Base-by-base conservation (phyloP, 2,797 vertebrate species). In the Helarctos malayanus region DNA sequence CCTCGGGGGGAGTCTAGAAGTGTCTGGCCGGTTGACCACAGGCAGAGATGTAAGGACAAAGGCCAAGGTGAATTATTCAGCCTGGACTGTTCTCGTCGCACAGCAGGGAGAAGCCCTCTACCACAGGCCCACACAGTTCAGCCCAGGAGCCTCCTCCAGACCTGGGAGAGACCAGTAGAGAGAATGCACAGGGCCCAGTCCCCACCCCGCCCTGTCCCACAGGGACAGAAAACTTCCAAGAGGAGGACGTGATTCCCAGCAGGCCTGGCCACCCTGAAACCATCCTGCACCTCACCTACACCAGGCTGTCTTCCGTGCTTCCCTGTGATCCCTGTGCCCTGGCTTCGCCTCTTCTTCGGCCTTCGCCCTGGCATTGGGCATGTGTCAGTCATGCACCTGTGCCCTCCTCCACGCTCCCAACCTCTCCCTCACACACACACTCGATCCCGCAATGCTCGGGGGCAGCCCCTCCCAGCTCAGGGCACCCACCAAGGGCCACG, bases 251-350 rank as follows among this genome's bases (percentile, higher is more conserved):
- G 13, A 19, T 41, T 75, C 21, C 10, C 1, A 9, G 21, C 90
- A 49, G 47, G 11, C 19, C 5, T 56, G 41, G 35, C 41, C 75
- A 86, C 14, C 23, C 23, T 32, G 78, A 54, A 78, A 29, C 38
- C 59, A 1, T 8, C 59, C 69, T 52, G 41, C n/a, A 27, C 10
- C 38, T 57, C 54, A 25, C 18, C 18, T 5, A 35, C 10, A 25
- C 14, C 32, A n/a, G 15, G 16, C 11, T 7, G n/a, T 2, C n/a
- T 16, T 56, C 4, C 8, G 0, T 0, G 16, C 61, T 49, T 35
- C 35, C 21, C 3, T 1, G 12, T 9, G 23, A 49, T 32, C 78
- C 25, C 47, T 38, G 4, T 21, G 38, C 6, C 13, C 54, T 32
- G 27, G 27, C 25, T 52, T 13, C 23, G 69, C n/a, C 18, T 23